A percentile compares a stretch with the other conserved stretches of the same genome.
phyloP scores from a whole-genome alignment of 2,888 invertebrate genomes.

The Acanthoscelides obtectus region DNA sequence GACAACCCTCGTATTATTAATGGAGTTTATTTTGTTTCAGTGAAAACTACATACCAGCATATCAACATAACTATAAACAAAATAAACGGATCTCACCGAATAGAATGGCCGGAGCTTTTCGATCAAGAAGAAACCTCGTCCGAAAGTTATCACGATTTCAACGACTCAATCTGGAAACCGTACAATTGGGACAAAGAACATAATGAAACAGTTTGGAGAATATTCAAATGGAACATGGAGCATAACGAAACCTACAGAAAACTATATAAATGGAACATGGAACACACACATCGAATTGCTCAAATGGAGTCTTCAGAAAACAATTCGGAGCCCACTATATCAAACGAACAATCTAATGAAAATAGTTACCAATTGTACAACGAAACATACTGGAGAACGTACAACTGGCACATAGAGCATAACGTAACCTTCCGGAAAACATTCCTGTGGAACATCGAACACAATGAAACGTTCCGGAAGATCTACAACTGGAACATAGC shows the following conservation, averaged over 20 bases:
- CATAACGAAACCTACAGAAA: neutral
- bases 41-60: neutral
- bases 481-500: too few relatives aligned
- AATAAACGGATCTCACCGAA: neutral
- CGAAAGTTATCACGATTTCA: neutral
- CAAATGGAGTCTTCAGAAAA: neutral
- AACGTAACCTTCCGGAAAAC: neutral
- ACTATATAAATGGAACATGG: neutral
- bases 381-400: constrained; percentile 2
- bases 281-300: neutral
- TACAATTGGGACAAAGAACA: neutral
- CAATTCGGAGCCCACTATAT: neutral
- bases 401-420: constrained; percentile 8
- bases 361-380: neutral
- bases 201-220: neutral
- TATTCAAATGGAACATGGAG: neutral
- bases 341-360: neutral
- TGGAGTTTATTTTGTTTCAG: neutral
- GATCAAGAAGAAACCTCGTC: neutral
- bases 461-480: neutral
- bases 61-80: neutral
- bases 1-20: too few relatives aligned
- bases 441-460: neutral
- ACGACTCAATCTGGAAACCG: neutral
- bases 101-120: neutral